Evolutionary conservation across 2,113 vertebrate species (phyloP), one percentile per base, ranked within the genome.

Genomic region (Anhinga anhinga): DNA sequence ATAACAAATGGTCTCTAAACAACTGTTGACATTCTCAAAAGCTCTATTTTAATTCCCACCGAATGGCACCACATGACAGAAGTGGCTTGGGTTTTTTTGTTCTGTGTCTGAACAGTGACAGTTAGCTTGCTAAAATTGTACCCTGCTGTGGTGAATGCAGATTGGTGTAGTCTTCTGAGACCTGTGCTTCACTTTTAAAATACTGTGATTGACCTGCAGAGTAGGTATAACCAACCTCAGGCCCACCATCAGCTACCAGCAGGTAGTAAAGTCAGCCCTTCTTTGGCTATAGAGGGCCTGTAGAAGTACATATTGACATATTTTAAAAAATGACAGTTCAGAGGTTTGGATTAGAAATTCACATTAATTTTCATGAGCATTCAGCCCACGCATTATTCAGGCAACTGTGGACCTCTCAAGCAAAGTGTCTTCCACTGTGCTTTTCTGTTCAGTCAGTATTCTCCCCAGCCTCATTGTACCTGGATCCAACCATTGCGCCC

Each of bases 11-110:
- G 38, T 30, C 53, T 72, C 38, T 44, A 45, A 71, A 65, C 42
- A 83, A 29, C 25, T 76, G 34, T 11, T 92, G 82, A 88, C 56
- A 38, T 67, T 89, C 53, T 79, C 55, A 74, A 66, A 74, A 94
- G 47, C 62, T 59, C 1, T 55, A 81, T 52, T 86, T 86, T 83
- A 81, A 44, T 30, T 84, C 50, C 40, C 2, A 5, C 30, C 1
- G 2, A 96, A 93, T 36, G 40, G 55, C 66, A 72, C n/a, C 45
- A 63, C 52, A 42, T 9, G 52, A 53, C 8, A 5, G 44, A 77
- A 94, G 45, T 10, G 49, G 45, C 10, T 66, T 0, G 0, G 13
- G 40, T 20, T 10, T 40, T 95, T 91, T 82, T 66, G 38, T 84
- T 5, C 2, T 63, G 21, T 34, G 30, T 34, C 44, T 53, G 40